Evolutionary conservation across 2,113 vertebrate genomes (phyloP).

Genomic region (Platanista minor): DNA sequence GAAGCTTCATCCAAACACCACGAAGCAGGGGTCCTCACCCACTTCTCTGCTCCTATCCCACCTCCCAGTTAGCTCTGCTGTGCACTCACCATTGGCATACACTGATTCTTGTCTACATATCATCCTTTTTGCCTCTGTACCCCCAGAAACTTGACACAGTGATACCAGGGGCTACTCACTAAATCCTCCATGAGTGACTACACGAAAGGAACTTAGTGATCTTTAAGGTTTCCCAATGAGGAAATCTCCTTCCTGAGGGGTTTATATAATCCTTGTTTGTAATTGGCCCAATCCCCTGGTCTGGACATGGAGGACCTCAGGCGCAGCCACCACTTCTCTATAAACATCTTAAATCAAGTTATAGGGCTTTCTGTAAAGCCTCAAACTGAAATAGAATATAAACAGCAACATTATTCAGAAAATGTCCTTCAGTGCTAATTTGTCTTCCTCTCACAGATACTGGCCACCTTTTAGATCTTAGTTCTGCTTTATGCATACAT

Average conservation of each 20-base stretch:
- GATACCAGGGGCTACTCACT: not conserved
- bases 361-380: not conserved
- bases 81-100: not conserved
- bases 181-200: not conserved
- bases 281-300: not conserved
- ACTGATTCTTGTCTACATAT: not conserved
- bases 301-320: not conserved
- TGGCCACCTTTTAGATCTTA: not conserved
- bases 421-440: not conserved
- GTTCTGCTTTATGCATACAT: not conserved
- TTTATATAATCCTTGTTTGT: not conserved
- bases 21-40: not conserved
- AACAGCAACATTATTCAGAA: not conserved
- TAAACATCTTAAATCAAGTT: not conserved
- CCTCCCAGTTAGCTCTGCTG: not conserved
- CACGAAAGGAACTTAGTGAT: not conserved
- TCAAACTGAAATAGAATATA: not conserved
- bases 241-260: not conserved
- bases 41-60: not conserved
- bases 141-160: not conserved
- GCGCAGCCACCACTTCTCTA: not conserved
- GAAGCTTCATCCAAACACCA: not conserved
- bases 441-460: not conserved
- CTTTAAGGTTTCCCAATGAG: not conserved
- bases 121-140: not conserved